phyloP scores from a whole-genome alignment of 2,113 vertebrate species.

The Scomber colias region DNA sequence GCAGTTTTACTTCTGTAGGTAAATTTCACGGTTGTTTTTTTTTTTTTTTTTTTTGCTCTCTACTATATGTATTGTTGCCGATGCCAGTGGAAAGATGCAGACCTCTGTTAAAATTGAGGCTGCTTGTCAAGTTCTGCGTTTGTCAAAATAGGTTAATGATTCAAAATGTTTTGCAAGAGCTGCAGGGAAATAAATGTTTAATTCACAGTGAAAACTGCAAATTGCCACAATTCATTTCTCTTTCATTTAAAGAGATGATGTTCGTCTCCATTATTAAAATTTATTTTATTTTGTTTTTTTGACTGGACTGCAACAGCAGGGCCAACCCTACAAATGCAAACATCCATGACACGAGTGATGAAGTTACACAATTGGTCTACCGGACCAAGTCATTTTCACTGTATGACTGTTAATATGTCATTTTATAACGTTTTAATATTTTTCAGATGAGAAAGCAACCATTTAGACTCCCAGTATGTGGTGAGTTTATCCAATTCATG shows the following conservation, averaged over 20 bases:
- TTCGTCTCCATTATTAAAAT: no score
- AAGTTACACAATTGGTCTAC: no score
- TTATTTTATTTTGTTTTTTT: not conserved
- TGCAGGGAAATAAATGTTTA: not conserved
- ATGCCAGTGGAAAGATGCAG: not conserved
- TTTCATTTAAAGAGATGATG: not conserved
- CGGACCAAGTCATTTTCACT: no score
- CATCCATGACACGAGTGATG: no score
- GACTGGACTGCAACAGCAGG: no score
- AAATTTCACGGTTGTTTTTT: not conserved
- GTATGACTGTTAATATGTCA: no score
- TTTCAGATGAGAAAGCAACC: no score
- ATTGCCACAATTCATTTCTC: not conserved
- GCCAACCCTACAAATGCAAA: no score
- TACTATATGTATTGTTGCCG: not conserved
- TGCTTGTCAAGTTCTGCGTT: not conserved
- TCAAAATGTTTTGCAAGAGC: not conserved
- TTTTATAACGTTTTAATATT: no score
- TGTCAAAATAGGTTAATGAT: constrained; percentile 27
- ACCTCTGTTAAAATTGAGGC: constrained; percentile 5
- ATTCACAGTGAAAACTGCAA: not conserved
- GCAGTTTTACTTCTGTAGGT: not conserved
- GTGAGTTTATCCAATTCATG: no score
- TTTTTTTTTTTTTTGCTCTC: not conserved
- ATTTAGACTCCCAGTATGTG: no score